Percentiles rank a stretch among this genome's conserved stretches.
Conservation (phyloP, 1,140 invertebrate species). For the Drosophila tsacasi region DNA sequence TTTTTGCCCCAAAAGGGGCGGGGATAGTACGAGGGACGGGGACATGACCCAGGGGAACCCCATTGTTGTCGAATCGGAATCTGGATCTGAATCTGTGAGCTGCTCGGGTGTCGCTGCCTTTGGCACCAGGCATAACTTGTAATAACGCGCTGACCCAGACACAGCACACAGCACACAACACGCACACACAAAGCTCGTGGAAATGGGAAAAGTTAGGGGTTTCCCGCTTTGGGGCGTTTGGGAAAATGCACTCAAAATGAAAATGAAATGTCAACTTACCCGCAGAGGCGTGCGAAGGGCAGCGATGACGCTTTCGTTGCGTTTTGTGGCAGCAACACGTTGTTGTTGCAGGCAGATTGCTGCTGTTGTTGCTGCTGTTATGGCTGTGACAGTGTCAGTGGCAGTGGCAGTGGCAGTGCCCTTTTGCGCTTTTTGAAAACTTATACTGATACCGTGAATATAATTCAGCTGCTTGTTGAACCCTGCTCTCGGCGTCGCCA, state of each 20-base stretch:
- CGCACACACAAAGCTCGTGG: constrained; percentile 11
- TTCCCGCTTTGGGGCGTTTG: constrained; percentile 30
- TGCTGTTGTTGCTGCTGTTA: background rate
- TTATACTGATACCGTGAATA: constrained; percentile 15
- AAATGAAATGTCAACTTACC: constrained; percentile 80
- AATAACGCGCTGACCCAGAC: constrained; percentile 71
- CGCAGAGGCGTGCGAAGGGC: constrained; percentile 60
- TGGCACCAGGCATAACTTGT: constrained; percentile 68
- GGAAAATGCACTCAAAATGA: constrained; percentile 64
- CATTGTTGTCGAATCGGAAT: constrained; percentile 37
- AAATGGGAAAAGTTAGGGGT: constrained; percentile 15
- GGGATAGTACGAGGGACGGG: background rate
- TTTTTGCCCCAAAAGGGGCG: constrained; percentile 22
- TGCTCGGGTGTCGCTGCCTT: background rate
- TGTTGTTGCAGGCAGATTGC: constrained; percentile 32
- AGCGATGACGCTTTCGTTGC: constrained; percentile 50
- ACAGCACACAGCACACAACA: constrained; percentile 12
- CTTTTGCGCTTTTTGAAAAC: constrained; percentile 17
- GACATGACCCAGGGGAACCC: constrained; percentile 1
- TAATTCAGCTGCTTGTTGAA: constrained; percentile 36
- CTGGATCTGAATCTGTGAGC: constrained; percentile 24
- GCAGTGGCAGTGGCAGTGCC: constrained; percentile 15
- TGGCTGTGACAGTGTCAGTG: constrained; percentile 12
- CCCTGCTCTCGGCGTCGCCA: background rate
- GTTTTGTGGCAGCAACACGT: constrained; percentile 46